Evolutionary conservation across 2,113 vertebrate species (phyloP), one percentile per base, ranked within the genome.

Genomic region (Emydocephalus ijimae): DNA sequence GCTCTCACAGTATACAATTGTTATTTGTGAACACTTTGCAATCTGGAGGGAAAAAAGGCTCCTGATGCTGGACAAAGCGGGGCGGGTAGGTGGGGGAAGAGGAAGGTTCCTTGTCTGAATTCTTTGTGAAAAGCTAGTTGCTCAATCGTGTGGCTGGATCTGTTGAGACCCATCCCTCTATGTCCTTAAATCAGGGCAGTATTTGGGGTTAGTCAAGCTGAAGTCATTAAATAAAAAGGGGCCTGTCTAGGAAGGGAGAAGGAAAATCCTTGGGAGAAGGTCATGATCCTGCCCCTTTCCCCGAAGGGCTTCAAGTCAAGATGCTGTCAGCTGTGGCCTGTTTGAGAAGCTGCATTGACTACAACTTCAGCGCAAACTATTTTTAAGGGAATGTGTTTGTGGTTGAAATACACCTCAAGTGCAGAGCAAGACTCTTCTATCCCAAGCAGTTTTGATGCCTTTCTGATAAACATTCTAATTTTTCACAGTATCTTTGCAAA

Each of bases 141-240:
- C 88, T 91, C 88, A 91, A 64, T 91, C n/a, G 88, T 89, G 87
- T 91, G 90, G 87, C 90, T 87, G 3, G 55, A 29, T n/a, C 21
- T 81, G 50, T 81, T 85, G 15, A 61, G 87, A n/a, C 87, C 90
- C 90, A 61, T 61, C 56, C 64, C 45, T 86, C 69, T 11, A 48
- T 55, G 87, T 93, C 64, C 87, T 89, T 61, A 59, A 64, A 85
- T 61, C 87, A 39, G 57, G n/a, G n/a, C 55, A 54, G 45, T 89
- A n/a, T 89, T 89, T 91, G 57, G 69, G 55, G 90, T 91, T 86
- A 91, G 87, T 91, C 56, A 91, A 48, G 91, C 56, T 91, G 93
- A 93, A 91, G 88, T 52, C 48, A 87, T 89, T 87, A 69, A 87
- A 87, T 34, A n/a, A 89, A 93, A 85, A 89, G 74, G 88, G 74